Evolutionary conservation across 1,140 invertebrate genomes (phyloP).

Genomic region (Drosophila carrolli): DNA sequence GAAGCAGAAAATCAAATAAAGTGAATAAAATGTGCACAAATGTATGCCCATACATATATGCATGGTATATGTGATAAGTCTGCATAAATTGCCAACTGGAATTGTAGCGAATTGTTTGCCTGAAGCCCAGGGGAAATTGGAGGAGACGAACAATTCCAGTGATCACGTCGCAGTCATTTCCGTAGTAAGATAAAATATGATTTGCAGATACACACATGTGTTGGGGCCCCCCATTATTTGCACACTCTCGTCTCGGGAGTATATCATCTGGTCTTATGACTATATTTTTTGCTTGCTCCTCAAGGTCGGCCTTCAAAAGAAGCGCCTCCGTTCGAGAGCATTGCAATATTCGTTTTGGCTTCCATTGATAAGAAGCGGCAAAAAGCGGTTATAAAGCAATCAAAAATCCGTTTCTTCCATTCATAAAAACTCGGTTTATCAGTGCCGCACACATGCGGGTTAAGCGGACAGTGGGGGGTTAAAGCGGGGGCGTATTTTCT

Average conservation of each 20-base stretch:
- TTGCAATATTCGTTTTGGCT: constrained; percentile 12
- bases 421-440: constrained; percentile 71
- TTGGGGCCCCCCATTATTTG: constrained; percentile 6
- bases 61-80: constrained; percentile 19
- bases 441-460: constrained; percentile 28
- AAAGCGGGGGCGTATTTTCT: constrained; percentile 40
- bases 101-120: constrained; percentile 57
- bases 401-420: constrained; percentile 71
- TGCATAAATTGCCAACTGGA: constrained; percentile 48
- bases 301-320: constrained; percentile 76
- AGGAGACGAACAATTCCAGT: constrained; percentile 41
- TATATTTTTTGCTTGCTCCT: constrained; percentile 27
- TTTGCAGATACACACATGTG: constrained; percentile 46
- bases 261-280: constrained; percentile 9
- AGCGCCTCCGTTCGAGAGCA: constrained; percentile 30
- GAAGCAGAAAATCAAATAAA: constrained; percentile 42
- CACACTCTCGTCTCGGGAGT: constrained; percentile 1
- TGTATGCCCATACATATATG: constrained; percentile 16
- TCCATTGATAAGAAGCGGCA: constrained; percentile 61
- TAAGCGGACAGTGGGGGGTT: constrained; percentile 7
- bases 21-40: constrained; percentile 22
- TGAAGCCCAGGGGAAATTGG: constrained; percentile 11
- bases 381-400: constrained; percentile 64
- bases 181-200: constrained; percentile 75
- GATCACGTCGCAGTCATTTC: constrained; percentile 75